These are phyloP conservation scores for Trichopria drosophilae DNA, from an alignment of 2,888 invertebrate species.

Conservation along the genomic window DNA sequence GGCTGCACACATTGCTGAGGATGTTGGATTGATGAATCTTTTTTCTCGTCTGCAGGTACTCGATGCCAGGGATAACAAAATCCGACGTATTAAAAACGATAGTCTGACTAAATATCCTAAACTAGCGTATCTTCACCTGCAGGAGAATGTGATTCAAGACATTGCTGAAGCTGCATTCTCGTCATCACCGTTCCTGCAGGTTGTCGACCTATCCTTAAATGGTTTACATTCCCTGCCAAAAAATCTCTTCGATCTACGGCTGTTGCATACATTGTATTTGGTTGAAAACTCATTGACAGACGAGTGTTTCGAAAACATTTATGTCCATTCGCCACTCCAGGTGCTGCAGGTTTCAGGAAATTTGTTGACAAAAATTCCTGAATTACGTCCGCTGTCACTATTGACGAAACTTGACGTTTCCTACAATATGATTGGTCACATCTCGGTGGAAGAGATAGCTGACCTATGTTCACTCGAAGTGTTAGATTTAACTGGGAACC, in stretches of 20 bases:
- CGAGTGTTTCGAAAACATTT: conserved; percentile 53
- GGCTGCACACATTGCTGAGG: too few relatives aligned
- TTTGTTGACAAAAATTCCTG: conserved; percentile 64
- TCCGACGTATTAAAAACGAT: conserved; percentile 61
- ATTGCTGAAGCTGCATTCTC: conserved; percentile 64
- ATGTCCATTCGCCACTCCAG: conserved; percentile 63
- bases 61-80: conserved; percentile 64
- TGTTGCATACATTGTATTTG: conserved; percentile 67
- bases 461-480: conserved; percentile 65
- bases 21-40: too few relatives aligned
- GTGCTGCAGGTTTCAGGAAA: conserved; percentile 67
- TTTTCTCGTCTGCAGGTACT: conserved; percentile 64
- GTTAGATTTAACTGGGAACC: conserved; percentile 60
- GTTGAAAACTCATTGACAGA: conserved; percentile 61
- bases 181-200: conserved; percentile 60
- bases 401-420: conserved; percentile 68
- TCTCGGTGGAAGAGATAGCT: conserved; percentile 64
- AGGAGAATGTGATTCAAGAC: conserved; percentile 63
- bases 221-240: conserved; percentile 61
- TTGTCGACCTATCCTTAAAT: conserved; percentile 64
- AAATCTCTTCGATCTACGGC: conserved; percentile 63
- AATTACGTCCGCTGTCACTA: conserved; percentile 65
- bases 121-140: conserved; percentile 63
- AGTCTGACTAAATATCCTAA: conserved; percentile 62
- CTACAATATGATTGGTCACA: conserved; percentile 60